Percentiles rank a stretch among this genome's conserved stretches.
These are phyloP conservation scores for Gephyroberyx darwinii DNA, from an alignment of 2,797 vertebrate genomes.

Conservation along the genomic window DNA sequence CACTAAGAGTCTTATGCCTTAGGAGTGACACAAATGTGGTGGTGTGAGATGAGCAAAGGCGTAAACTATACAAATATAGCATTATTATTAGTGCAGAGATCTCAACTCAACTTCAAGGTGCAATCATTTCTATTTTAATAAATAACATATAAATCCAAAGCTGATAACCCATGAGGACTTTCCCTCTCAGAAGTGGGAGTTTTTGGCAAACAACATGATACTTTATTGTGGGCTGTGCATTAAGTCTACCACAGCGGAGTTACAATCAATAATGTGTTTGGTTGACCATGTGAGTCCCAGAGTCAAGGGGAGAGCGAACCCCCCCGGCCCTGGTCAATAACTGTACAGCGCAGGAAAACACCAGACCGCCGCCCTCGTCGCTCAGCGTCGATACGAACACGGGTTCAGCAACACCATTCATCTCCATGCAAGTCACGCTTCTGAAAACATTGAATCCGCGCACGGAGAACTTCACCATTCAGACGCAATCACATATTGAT, in stretches of 20 bases:
- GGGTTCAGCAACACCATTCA: conserved; percentile 21
- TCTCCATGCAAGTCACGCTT: conserved; percentile 27
- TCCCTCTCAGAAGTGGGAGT: not conserved
- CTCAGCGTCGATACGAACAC: conserved; percentile 25
- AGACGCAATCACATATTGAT: conserved; percentile 4
- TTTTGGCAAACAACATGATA: conserved; percentile 2
- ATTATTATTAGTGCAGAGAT: no score
- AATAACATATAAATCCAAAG: not conserved
- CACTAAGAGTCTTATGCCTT: not conserved
- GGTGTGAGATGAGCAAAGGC: conserved; percentile 6
- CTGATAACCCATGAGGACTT: not conserved
- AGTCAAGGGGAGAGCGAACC: conserved; percentile 30
- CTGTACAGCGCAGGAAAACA: conserved; percentile 30
- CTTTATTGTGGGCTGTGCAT: not conserved
- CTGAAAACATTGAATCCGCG: not conserved
- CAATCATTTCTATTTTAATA: not conserved
- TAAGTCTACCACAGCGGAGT: not conserved
- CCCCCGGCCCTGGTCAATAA: conserved; percentile 59
- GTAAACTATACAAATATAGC: not conserved
- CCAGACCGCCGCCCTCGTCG: conserved; percentile 30
- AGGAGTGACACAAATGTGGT: conserved; percentile 15
- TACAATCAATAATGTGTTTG: conserved; percentile 50
- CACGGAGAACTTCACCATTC: not conserved
- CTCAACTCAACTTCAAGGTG: not conserved
- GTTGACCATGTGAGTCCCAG: conserved; percentile 43